Conservation (phyloP, 2,113 vertebrate genomes). For the Hippocampus mohnikei region DNA sequence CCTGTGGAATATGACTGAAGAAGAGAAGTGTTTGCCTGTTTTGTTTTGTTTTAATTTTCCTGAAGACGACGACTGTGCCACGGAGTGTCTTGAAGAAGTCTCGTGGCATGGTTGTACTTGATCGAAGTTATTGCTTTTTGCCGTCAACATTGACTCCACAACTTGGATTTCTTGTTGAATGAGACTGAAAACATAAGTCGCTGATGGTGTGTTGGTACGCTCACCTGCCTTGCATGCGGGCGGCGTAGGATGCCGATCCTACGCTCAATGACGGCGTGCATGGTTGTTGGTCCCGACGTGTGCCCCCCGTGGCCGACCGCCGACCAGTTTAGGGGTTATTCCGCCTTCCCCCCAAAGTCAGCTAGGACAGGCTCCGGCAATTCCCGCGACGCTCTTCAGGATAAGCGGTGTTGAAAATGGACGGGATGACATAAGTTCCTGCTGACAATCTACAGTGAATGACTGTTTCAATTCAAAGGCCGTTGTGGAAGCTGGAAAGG, state of each 20-base stretch:
- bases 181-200: not conserved
- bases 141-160: not conserved
- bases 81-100: not conserved
- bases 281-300: too few species aligned
- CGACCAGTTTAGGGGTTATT: too few species aligned
- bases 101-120: not conserved
- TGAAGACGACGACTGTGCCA: not conserved
- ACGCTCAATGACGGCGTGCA: too few species aligned
- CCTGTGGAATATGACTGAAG: slow-evolving; percentile 61
- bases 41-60: not conserved
- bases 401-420: too few species aligned
- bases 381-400: too few species aligned
- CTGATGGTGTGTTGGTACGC: too few species aligned
- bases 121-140: not conserved
- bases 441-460: not conserved
- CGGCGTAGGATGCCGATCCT: too few species aligned
- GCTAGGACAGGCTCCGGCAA: too few species aligned
- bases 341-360: too few species aligned
- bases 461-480: not conserved
- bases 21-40: not conserved
- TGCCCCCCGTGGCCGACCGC: too few species aligned
- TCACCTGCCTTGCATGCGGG: too few species aligned
- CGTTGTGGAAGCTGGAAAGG: not conserved
- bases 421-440: not conserved
- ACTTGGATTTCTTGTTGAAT: not conserved